A percentile compares a stretch with the other conserved stretches of the same genome.
phyloP scores from a whole-genome alignment of 2,888 invertebrate species.

The Minunthozetes semirufus region DNA sequence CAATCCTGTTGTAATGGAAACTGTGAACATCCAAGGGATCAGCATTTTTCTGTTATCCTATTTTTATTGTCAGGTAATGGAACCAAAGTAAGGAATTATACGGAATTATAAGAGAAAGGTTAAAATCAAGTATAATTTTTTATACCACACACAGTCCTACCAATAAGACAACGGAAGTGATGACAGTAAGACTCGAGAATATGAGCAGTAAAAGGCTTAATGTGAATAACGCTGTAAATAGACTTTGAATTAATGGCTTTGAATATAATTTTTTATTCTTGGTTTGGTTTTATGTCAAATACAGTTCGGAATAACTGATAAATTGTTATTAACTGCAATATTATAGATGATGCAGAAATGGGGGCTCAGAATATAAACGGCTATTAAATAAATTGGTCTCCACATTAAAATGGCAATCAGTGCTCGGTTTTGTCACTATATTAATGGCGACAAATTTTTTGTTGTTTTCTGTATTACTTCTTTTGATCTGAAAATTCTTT shows the following conservation, averaged over 20 bases:
- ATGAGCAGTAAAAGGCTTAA: conserved; percentile 6
- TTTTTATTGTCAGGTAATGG: background rate
- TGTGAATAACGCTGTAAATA: background rate
- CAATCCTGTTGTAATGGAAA: background rate
- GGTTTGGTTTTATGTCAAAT: background rate
- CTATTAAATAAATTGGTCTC: background rate
- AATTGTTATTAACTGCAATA: background rate
- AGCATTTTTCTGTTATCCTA: conserved; percentile 14
- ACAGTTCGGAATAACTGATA: background rate
- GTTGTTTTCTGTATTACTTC: too few species aligned
- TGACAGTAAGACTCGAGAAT: conserved; percentile 1
- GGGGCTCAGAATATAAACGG: background rate
- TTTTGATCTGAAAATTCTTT: too few species aligned
- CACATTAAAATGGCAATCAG: too few species aligned
- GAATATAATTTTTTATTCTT: background rate
- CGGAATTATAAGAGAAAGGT: too few species aligned
- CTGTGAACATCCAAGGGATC: conserved; percentile 15
- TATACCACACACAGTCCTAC: conserved; percentile 24
- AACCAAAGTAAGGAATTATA: too few species aligned
- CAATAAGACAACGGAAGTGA: background rate
- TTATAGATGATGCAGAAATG: background rate
- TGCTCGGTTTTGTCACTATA: too few species aligned
- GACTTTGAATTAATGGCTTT: background rate
- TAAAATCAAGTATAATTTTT: background rate
- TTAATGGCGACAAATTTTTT: too few species aligned